These are phyloP conservation scores for Porites evermanni DNA, from an alignment of 92 coral and sea anemone species.

Conservation along the genomic window DNA sequence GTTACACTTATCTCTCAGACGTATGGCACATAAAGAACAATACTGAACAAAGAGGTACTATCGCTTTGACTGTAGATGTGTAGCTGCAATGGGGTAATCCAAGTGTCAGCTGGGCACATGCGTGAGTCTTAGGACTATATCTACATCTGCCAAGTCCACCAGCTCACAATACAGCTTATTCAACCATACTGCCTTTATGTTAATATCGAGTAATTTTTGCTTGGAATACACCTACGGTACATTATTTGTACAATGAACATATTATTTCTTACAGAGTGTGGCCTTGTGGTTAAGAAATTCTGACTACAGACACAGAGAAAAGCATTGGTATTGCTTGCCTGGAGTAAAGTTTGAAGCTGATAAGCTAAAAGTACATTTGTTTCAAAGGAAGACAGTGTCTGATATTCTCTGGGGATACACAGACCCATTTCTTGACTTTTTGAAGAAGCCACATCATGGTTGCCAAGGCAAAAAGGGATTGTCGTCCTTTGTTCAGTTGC, in stretches of 20 bases:
- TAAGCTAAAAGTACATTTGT: neutral
- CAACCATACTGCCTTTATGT: no score
- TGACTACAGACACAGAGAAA: constrained; percentile 31
- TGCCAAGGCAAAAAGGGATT: constrained; percentile 72
- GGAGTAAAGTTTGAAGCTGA: neutral
- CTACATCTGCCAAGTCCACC: no score
- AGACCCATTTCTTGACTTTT: constrained; percentile 55
- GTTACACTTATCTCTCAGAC: no score
- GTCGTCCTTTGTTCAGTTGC: constrained; percentile 72
- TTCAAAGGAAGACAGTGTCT: constrained; percentile 69
- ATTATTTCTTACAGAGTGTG: constrained; percentile 49
- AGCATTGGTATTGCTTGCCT: neutral
- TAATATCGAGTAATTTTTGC: no score
- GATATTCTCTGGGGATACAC: constrained; percentile 90
- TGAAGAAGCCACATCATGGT: neutral
- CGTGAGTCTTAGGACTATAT: no score
- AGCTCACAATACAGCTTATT: no score
- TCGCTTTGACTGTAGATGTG: no score
- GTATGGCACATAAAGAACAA: no score
- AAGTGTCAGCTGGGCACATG: no score
- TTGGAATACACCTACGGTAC: no score
- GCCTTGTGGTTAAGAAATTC: constrained; percentile 66
- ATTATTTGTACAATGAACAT: neutral
- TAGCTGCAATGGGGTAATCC: no score
- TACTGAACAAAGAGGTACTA: no score